A percentile compares a stretch with the other conserved stretches of the same genome.
phyloP scores from a whole-genome alignment of 2,888 invertebrate species.

The Candidula unifasciata region DNA sequence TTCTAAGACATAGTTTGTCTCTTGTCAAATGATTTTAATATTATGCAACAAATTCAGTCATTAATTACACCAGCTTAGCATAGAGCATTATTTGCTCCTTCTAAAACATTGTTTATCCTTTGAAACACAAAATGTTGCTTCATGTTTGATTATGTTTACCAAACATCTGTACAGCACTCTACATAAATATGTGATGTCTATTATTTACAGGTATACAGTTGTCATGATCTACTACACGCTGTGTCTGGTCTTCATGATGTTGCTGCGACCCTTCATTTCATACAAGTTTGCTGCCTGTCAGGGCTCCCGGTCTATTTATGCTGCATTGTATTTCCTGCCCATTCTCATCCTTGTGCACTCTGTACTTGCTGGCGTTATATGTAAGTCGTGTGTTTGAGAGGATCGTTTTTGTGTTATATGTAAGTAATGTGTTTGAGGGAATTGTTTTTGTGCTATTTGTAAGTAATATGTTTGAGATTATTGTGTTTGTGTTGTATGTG shows the following conservation, averaged over 20 bases:
- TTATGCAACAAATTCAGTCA: too few species aligned
- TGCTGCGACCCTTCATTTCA: constrained; percentile 87
- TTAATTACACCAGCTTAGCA: too few species aligned
- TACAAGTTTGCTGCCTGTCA: constrained; percentile 75
- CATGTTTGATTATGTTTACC: too few species aligned
- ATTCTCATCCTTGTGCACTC: constrained; percentile 91
- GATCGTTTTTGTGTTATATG: constrained; percentile 83
- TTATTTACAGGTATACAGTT: constrained; percentile 88
- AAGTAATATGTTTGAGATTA: too few species aligned
- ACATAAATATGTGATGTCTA: constrained; percentile 16
- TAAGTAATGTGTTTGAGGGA: constrained; percentile 80
- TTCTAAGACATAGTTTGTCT: too few species aligned
- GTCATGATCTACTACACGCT: constrained; percentile 93
- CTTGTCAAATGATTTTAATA: too few species aligned
- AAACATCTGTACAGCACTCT: constrained; percentile 80
- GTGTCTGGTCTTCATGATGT: constrained; percentile 87
- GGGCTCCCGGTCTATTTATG: constrained; percentile 86
- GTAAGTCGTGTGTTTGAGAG: constrained; percentile 78
- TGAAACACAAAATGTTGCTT: too few species aligned
- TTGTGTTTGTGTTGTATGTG: too few species aligned
- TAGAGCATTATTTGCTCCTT: too few species aligned
- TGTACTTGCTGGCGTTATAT: constrained; percentile 92
- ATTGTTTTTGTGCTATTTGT: too few species aligned
- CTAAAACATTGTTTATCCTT: too few species aligned
- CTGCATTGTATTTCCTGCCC: constrained; percentile 95